Evolutionary conservation across 2,113 vertebrate genomes (phyloP).

Genomic region (Dasyornis broadbenti): DNA sequence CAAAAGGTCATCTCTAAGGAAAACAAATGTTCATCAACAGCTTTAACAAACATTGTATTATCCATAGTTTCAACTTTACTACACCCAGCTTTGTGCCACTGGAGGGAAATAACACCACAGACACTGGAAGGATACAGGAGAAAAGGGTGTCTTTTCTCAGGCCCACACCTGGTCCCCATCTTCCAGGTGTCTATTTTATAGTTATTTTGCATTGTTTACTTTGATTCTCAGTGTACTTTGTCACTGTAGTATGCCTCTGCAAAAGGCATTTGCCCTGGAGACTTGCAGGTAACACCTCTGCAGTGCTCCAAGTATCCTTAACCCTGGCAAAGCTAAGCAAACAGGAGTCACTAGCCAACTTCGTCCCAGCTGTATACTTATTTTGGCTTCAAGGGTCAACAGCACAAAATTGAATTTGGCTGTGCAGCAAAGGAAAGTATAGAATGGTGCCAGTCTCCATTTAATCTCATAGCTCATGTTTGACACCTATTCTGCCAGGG

Average conservation of each 20-base stretch:
- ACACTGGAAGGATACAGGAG: not conserved
- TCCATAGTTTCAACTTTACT: not conserved
- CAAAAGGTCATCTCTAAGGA: not conserved
- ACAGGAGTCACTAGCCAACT: not conserved
- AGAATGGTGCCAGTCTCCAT: not conserved
- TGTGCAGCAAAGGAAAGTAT: not conserved
- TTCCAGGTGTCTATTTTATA: not conserved
- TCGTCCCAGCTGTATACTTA: not conserved
- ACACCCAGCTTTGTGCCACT: not conserved
- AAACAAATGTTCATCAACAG: not conserved
- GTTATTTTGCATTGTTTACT: not conserved
- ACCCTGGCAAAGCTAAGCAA: not conserved
- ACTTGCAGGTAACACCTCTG: not conserved
- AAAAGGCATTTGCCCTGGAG: constrained; percentile 5
- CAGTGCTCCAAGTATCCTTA: not conserved
- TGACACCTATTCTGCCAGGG: not conserved
- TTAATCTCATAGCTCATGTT: not conserved
- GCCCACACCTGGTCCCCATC: not conserved
- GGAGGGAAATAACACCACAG: not conserved
- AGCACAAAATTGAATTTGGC: constrained; percentile 12
- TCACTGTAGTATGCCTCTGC: not conserved
- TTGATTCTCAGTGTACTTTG: not conserved
- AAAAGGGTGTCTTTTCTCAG: not conserved
- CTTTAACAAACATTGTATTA: not conserved
- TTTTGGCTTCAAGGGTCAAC: constrained; percentile 49